A percentile compares a stretch with the other conserved stretches of the same genome.
Evolutionary conservation across 35 echinoderm and acorn worm genomes (phyloP).

Genomic region (Hemicentrotus pulcherrimus): DNA sequence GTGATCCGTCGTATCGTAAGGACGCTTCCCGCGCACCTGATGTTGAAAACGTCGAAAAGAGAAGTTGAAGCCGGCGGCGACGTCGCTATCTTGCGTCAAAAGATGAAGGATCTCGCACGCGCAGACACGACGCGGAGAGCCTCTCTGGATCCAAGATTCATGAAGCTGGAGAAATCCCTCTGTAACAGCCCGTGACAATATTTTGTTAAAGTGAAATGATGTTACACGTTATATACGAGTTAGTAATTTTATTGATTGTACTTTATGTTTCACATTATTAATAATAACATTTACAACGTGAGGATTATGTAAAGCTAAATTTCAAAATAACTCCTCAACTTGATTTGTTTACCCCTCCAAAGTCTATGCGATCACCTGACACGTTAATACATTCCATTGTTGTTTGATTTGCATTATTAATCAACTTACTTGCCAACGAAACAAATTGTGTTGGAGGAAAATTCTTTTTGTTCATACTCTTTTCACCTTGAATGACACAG

Average conservation of each 20-base stretch:
- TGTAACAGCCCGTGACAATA: not conserved
- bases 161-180: slow-evolving; percentile 52
- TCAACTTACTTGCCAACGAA: not conserved
- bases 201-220: too few relatives aligned
- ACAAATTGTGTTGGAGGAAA: too few relatives aligned
- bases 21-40: slow-evolving; percentile 66
- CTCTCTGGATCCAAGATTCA: slow-evolving; percentile 52
- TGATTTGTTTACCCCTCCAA: too few relatives aligned
- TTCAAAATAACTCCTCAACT: too few relatives aligned
- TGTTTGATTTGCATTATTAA: not conserved
- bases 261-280: too few relatives aligned
- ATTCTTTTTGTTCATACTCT: not conserved
- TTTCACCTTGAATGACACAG: not conserved
- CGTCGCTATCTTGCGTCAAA: not conserved
- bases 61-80: slow-evolving; percentile 61
- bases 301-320: too few relatives aligned
- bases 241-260: too few relatives aligned
- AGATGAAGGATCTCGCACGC: slow-evolving; percentile 53
- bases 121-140: slow-evolving; percentile 24
- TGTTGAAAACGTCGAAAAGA: slow-evolving; percentile 63
- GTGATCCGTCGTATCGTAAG: slow-evolving; percentile 58
- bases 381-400: too few relatives aligned
- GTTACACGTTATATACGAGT: too few relatives aligned
- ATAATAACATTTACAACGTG: too few relatives aligned
- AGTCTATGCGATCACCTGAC: too few relatives aligned